Evolutionary conservation across 2,888 invertebrate genomes (phyloP).

Genomic region (Nomada lathburiana): DNA sequence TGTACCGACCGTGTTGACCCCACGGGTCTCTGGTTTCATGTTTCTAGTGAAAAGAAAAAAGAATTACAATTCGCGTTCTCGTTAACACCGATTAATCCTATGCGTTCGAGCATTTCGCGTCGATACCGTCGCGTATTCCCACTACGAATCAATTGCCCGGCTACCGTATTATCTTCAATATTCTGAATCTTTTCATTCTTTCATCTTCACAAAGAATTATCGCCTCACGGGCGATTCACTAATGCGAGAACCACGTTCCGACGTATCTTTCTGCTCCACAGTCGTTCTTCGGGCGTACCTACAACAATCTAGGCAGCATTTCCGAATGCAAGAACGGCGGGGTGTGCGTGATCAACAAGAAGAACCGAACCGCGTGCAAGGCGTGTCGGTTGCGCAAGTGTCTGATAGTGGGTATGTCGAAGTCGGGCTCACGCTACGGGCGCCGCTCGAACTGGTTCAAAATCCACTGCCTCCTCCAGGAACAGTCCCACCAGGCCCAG

Average conservation of each 20-base stretch:
- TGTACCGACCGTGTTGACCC: slow-evolving; percentile 12
- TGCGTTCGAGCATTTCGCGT: not conserved
- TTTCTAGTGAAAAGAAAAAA: slow-evolving; percentile 1
- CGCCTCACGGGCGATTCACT: not conserved
- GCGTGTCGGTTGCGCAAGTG: slow-evolving; percentile 95
- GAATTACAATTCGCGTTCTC: slow-evolving; percentile 17
- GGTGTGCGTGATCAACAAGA: slow-evolving; percentile 96
- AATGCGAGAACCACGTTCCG: slow-evolving; percentile 21
- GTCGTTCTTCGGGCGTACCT: slow-evolving; percentile 97
- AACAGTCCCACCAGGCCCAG: slow-evolving; percentile 83
- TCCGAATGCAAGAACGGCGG: slow-evolving; percentile 97
- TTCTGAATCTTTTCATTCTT: not conserved
- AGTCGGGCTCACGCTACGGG: slow-evolving; percentile 95
- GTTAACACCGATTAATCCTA: not conserved
- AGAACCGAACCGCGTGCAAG: slow-evolving; percentile 96
- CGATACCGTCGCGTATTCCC: no score
- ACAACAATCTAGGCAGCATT: slow-evolving; percentile 95
- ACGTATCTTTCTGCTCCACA: slow-evolving; percentile 83
- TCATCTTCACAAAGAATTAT: not conserved
- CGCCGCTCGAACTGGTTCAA: slow-evolving; percentile 97
- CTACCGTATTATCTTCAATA: no score
- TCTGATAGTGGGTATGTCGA: slow-evolving; percentile 95
- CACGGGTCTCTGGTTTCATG: slow-evolving; percentile 21
- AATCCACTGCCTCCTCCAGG: slow-evolving; percentile 91
- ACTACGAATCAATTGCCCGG: no score